Evolutionary conservation across 1,140 invertebrate genomes (phyloP).

Genomic region (Leptinotarsa lineolata): DNA sequence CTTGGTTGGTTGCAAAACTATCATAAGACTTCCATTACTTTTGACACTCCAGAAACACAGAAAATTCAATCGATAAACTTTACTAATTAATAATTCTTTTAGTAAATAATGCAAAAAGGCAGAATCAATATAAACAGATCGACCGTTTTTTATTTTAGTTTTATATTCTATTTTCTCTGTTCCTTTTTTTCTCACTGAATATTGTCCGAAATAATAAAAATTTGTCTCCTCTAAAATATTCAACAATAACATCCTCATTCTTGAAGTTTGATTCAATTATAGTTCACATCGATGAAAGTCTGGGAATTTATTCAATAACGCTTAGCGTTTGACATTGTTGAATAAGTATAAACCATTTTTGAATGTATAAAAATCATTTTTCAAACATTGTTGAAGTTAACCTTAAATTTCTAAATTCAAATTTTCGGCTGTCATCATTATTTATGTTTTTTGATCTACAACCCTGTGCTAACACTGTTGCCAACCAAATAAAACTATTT

Average conservation of each 20-base stretch:
- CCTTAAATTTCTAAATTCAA: too few species aligned
- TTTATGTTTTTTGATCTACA: too few species aligned
- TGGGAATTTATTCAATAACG: too few species aligned
- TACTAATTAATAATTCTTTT: slow-evolving; percentile 39
- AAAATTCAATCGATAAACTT: slow-evolving; percentile 39
- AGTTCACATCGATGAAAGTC: too few species aligned
- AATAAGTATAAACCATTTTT: too few species aligned
- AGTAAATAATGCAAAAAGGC: slow-evolving; percentile 45
- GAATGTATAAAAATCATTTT: too few species aligned
- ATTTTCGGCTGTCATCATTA: too few species aligned
- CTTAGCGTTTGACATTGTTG: too few species aligned
- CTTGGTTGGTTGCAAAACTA: slow-evolving; percentile 60
- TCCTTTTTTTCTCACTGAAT: background rate
- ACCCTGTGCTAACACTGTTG: too few species aligned
- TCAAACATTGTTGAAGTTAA: too few species aligned
- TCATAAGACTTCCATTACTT: slow-evolving; percentile 30
- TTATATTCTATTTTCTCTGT: background rate
- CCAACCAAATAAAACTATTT: too few species aligned
- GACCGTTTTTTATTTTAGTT: background rate
- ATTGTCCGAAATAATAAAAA: background rate
- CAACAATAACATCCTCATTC: slow-evolving; percentile 1
- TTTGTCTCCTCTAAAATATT: background rate
- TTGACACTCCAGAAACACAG: slow-evolving; percentile 23
- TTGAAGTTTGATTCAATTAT: background rate
- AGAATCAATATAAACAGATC: slow-evolving; percentile 35